A percentile compares a stretch with the other conserved stretches of the same genome.
Evolutionary conservation across 2,888 invertebrate species (phyloP).

Genomic region (Diachrysia chrysitis): DNA sequence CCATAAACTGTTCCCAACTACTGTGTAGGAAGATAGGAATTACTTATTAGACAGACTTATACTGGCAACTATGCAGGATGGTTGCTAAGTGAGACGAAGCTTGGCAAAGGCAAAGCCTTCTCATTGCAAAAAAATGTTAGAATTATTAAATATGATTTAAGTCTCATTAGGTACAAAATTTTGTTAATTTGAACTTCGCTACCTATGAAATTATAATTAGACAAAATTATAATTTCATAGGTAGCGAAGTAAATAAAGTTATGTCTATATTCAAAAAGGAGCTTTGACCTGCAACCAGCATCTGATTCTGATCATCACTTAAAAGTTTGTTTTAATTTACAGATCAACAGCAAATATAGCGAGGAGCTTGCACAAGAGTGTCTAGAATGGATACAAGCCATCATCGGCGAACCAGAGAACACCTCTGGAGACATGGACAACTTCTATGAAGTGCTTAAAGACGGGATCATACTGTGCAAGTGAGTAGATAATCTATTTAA

Average conservation of each 20-base stretch:
- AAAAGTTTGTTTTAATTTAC: conserved; percentile 71
- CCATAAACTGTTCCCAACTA: not conserved
- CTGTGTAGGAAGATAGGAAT: not conserved
- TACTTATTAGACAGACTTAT: not conserved
- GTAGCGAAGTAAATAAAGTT: too few species aligned
- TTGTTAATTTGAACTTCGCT: too few species aligned
- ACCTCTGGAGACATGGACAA: conserved; percentile 97
- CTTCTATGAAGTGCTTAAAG: conserved; percentile 96
- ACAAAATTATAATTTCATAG: too few species aligned
- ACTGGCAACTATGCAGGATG: not conserved
- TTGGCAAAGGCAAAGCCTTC: too few species aligned
- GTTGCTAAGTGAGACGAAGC: too few species aligned
- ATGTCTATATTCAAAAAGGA: too few species aligned
- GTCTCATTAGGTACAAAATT: too few species aligned
- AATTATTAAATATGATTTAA: too few species aligned
- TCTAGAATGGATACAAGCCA: conserved; percentile 96
- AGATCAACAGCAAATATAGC: conserved; percentile 99
- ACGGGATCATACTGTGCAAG: conserved; percentile 97
- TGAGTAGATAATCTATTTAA: conserved; percentile 77
- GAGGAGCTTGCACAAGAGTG: conserved; percentile 97
- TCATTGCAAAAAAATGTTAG: too few species aligned
- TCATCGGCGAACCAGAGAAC: conserved; percentile 95
- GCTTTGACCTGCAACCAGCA: too few species aligned
- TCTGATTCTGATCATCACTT: too few species aligned
- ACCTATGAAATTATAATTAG: too few species aligned